Conservation (phyloP, 2,113 vertebrate species). For the Etheostoma cragini region DNA sequence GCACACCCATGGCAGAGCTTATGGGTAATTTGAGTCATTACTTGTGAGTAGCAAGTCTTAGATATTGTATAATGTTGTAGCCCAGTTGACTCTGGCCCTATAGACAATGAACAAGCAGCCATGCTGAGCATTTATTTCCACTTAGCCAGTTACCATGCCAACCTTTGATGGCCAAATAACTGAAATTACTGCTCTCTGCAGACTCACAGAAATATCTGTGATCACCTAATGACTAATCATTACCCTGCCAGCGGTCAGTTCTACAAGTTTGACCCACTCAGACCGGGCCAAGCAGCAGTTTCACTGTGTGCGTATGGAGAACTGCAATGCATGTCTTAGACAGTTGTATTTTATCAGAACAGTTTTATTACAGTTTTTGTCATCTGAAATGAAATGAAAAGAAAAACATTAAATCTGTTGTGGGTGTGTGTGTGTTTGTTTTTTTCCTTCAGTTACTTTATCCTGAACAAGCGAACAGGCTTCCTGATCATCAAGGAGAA, state of each 20-base stretch:
- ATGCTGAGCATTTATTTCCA: conserved; percentile 8
- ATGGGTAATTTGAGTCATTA: neutral
- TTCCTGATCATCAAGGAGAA: conserved; percentile 89
- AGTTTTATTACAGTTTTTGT: neutral
- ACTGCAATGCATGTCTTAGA: neutral
- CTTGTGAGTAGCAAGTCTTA: neutral
- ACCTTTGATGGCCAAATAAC: conserved; percentile 25
- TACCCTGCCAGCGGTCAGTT: neutral
- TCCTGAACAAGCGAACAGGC: conserved; percentile 90
- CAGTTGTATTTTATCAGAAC: neutral
- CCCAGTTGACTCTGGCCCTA: conserved; percentile 4
- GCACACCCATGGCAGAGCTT: neutral
- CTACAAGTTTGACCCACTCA: conserved; percentile 33
- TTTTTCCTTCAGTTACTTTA: conserved; percentile 84
- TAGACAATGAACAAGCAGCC: conserved; percentile 8
- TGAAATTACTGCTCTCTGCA: conserved; percentile 17
- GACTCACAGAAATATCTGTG: neutral
- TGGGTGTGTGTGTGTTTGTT: conserved; percentile 1
- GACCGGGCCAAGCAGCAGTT: neutral
- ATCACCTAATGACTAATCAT: conserved; percentile 41
- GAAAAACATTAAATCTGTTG: no score
- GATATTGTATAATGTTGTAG: neutral
- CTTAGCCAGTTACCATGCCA: neutral
- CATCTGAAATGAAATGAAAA: neutral
- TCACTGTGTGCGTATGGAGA: neutral